Base-by-base conservation (phyloP, 2,888 invertebrate species). In the Thelaira solivaga region DNA sequence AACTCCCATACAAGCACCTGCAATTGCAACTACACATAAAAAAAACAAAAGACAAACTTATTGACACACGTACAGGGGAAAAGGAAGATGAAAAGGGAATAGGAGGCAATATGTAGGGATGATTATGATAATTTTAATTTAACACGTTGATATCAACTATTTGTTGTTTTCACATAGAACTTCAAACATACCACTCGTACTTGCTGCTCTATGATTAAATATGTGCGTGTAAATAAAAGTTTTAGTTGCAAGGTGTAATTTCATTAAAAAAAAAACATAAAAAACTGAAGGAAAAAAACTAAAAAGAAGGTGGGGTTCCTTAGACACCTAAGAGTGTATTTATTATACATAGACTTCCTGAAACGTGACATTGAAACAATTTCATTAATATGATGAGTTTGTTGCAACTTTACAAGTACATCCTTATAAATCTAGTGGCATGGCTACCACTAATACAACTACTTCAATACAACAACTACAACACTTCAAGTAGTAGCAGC, bases 291-390 rank as follows among this genome's bases (percentile, higher is more conserved):
- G 16, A n/a, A n/a, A 10, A 45, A 16, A 24, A 49, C 20, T 49
- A 29, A 57, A 24, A 45, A 59, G 57, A 34, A 47, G 22, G 29
- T 26, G 20, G 22, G 36, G 31, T 20, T 29, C 36, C 18, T 34
- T 55, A 69, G 55, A 76, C 69, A 59, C 64, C 41, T 49, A 57
- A 53, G 20, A 47, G 45, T 43, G 39, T 45, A n/a, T 53, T 43
- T 41, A 41, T 68, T 18, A 57, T 62, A 29, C 61, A n/a, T n/a
- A 72, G 76, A 74, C 78, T 78, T 78, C 78, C 78, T 73, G 78
- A 53, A 74, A 78, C 78, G 78, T 78, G 78, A 78, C 78, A 78
- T 78, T 78, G 78, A 78, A 78, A 74, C 73, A 78, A 74, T 78
- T 78, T 74, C 39, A 78, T 78, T 78, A 78, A 78, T 74, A 74